These are phyloP conservation scores for Anguilla rostrata DNA, from an alignment of 2,113 vertebrate genomes.

Conservation along the genomic window DNA sequence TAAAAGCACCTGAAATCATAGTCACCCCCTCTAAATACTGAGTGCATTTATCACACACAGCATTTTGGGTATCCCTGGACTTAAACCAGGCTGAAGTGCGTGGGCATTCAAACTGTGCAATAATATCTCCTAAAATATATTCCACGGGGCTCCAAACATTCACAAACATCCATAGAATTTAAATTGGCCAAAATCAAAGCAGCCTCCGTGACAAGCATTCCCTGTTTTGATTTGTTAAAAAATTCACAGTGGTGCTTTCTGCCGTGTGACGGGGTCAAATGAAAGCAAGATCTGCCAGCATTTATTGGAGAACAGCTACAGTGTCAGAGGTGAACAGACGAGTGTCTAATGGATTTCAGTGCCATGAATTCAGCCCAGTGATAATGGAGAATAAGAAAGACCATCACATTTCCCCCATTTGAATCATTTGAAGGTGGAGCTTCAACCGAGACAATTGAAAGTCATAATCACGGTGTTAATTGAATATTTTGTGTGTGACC, in stretches of 20 bases:
- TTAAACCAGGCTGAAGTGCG: not conserved
- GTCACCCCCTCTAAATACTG: not conserved
- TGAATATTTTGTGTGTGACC: not conserved
- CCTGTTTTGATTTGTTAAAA: not conserved
- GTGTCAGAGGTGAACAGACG: not conserved
- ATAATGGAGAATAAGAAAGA: not conserved
- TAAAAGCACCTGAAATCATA: not conserved
- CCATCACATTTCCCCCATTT: not conserved
- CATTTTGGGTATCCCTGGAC: not conserved
- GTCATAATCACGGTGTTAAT: not conserved
- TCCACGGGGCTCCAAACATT: not conserved
- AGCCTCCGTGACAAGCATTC: not conserved
- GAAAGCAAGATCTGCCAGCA: not conserved
- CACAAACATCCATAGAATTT: not conserved
- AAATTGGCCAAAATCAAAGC: not conserved
- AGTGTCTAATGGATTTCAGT: not conserved
- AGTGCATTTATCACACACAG: not conserved
- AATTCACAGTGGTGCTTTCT: not conserved
- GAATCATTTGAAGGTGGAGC: not conserved
- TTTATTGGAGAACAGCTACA: constrained; percentile 1
- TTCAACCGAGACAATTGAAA: not conserved
- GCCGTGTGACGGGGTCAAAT: not conserved
- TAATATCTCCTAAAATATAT: not conserved
- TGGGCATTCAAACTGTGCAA: not conserved
- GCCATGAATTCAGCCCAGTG: not conserved